Percentiles rank a stretch among this genome's conserved stretches.
phyloP scores from a whole-genome alignment of 2,797 vertebrate genomes.

The Eremophila alpestris region DNA sequence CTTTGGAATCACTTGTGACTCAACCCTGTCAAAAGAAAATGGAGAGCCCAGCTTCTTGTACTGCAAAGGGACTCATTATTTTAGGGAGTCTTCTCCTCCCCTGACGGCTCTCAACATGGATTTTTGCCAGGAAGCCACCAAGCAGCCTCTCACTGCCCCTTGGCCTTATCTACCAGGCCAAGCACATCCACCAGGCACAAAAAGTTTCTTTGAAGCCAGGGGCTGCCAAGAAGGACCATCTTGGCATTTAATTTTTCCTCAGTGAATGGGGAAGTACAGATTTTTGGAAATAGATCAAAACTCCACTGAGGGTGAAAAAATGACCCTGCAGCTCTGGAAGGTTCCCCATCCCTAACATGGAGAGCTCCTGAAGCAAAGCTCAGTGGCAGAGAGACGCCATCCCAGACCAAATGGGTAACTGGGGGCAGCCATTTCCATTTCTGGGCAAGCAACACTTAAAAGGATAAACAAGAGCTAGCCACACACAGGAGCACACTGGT shows the following conservation, averaged over 20 bases:
- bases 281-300: neutral
- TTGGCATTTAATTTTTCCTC: neutral
- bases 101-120: neutral
- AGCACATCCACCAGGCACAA: neutral
- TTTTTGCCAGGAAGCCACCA: neutral
- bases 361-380: neutral
- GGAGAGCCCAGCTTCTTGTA: neutral
- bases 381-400: neutral
- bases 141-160: neutral
- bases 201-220: neutral
- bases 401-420: neutral
- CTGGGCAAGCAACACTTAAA: conserved; percentile 28
- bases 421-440: neutral
- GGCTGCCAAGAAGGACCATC: neutral
- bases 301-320: neutral
- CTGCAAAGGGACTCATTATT: neutral
- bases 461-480: neutral
- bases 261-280: neutral
- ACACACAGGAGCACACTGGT: neutral
- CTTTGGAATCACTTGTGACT: neutral
- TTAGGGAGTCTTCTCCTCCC: neutral
- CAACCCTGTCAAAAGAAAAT: neutral
- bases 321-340: neutral
- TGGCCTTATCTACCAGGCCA: neutral
- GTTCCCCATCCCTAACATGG: neutral